phyloP scores from a whole-genome alignment of 2,113 vertebrate genomes.

The Craseonycteris thonglongyai region DNA sequence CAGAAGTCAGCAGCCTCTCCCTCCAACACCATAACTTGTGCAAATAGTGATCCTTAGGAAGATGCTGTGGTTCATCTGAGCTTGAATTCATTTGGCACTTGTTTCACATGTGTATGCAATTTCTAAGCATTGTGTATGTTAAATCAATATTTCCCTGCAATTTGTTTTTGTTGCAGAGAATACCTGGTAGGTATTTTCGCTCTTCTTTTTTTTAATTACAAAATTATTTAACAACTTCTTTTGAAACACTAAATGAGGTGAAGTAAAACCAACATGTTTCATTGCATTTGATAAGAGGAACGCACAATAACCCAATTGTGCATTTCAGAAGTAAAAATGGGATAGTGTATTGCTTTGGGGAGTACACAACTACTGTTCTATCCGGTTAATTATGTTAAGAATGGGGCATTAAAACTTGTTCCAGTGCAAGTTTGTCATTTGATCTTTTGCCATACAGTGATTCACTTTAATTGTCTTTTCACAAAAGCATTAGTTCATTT shows the following conservation, averaged over 20 bases:
- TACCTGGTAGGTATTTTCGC: not conserved
- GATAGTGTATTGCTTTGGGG: not conserved
- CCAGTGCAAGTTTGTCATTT: not conserved
- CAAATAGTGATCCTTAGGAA: not conserved
- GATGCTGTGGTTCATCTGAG: not conserved
- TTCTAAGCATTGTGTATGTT: not conserved
- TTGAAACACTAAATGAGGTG: not conserved
- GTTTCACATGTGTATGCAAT: not conserved
- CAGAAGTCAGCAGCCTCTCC: not conserved
- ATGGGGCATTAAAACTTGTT: not conserved
- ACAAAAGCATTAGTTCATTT: not conserved
- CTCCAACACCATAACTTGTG: not conserved
- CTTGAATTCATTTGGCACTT: not conserved
- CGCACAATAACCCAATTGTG: not conserved
- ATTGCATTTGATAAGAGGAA: not conserved
- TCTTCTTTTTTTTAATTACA: conserved; percentile 9
- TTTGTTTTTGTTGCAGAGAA: not conserved
- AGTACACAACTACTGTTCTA: not conserved
- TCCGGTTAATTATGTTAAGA: not conserved
- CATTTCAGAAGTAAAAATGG: not conserved
- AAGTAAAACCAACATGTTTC: not conserved
- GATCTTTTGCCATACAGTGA: not conserved
- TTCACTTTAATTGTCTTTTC: not conserved
- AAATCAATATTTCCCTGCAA: not conserved
- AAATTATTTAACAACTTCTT: conserved; percentile 36